Evolutionary conservation across 2,888 invertebrate species (phyloP).

Genomic region (Chrysomela aeneicollis): DNA sequence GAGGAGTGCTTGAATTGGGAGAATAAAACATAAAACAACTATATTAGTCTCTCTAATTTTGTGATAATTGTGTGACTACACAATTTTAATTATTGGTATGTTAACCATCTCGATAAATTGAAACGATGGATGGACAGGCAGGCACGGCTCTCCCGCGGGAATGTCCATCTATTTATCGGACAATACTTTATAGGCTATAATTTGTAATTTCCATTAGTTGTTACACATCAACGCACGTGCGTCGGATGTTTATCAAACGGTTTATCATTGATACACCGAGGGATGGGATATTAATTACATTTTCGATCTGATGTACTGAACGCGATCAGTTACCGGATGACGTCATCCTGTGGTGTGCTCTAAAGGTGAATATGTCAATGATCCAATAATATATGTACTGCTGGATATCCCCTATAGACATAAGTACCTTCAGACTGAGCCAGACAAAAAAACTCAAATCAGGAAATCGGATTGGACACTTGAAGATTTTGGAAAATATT

Average conservation of each 20-base stretch:
- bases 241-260: constrained; percentile 42
- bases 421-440: too few relatives aligned
- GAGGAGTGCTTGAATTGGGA: too few relatives aligned
- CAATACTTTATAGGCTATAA: constrained; percentile 46
- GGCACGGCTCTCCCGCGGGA: constrained; percentile 42
- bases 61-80: constrained; percentile 27
- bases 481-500: too few relatives aligned
- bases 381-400: too few relatives aligned
- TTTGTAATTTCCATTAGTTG: constrained; percentile 46
- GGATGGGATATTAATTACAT: constrained; percentile 33
- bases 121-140: constrained; percentile 37
- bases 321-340: constrained; percentile 19
- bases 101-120: constrained; percentile 42
- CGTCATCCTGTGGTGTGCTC: neutral
- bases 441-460: too few relatives aligned
- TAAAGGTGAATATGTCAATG: too few relatives aligned
- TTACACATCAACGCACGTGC: constrained; percentile 31
- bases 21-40: too few relatives aligned
- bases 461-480: too few relatives aligned
- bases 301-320: constrained; percentile 29
- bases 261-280: constrained; percentile 35
- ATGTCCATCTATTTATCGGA: constrained; percentile 44
- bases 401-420: too few relatives aligned
- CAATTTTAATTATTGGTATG: constrained; percentile 44
- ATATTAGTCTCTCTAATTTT: too few relatives aligned